Base-by-base conservation (phyloP, 2,888 invertebrate species). In the Netelia inedita region DNA sequence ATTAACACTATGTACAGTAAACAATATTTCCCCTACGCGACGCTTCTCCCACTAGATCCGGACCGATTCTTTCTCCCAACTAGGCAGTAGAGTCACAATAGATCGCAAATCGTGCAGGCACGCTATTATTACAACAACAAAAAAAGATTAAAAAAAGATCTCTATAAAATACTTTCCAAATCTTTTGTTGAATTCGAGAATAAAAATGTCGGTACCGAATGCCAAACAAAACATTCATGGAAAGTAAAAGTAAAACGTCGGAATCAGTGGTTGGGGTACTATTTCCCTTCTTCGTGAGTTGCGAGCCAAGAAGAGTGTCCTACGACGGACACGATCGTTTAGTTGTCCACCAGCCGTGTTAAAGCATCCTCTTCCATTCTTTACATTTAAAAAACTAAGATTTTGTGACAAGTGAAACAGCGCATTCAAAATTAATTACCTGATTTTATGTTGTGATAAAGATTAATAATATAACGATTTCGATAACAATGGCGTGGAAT, bases 401-500 rank as follows among this genome's bases (percentile, higher is more conserved):
- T 46, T 46, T 46, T 46, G 46, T 46, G 10, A 46, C 14, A 10
- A 14, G 46, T 46, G 46, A 46, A 46, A 46, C 14, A 46, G 14
- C 2, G 0, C 10, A 23, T 11, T 16, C 8, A 65, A 53, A 65
- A 21, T 65, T 2, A 50, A 61, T 61, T 1, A 14, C 23, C 28
- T 23, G 14, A 10, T 69, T 3, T 43, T 69, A 19, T 59, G 11
- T 35, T 46, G 46, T 46, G 14, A 11, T 46, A 46, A 14, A 46
- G 2, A 46, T 46, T 46, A 2, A 46, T 46, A 46, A 46, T 46
- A 46, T 46, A 46, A 14, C 10, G 10, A 46, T 46, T 14, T 46
- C 46, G 46, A 46, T 46, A 46, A 46, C 46, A 46, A 85, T 85
- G 78, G 65, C 74, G 59, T 57, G n/a, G 0, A 69, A 53, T 46